Conservation (phyloP, 1,140 invertebrate genomes). For the Himalopsyche phryganea region DNA sequence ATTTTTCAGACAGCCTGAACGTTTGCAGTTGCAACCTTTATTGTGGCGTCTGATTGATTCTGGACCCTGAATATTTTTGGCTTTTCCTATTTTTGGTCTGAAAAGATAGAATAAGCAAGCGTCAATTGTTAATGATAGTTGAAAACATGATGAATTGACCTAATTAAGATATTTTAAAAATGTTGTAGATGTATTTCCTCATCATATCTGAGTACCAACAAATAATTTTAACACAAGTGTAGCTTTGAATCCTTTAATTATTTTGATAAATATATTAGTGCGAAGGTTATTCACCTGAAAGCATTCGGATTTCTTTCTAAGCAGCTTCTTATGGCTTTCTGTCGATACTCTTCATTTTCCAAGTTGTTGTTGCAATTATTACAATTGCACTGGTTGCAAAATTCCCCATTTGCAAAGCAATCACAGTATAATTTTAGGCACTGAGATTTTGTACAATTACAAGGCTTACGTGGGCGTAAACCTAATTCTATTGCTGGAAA, state of each 20-base stretch:
- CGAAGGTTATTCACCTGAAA: constrained; percentile 28
- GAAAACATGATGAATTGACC: too few relatives aligned
- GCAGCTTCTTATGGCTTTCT: constrained; percentile 88
- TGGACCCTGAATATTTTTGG: constrained; percentile 61
- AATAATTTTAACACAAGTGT: too few relatives aligned
- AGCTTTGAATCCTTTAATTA: too few relatives aligned
- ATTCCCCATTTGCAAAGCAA: constrained; percentile 99
- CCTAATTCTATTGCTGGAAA: constrained; percentile 35
- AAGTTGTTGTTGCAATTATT: constrained; percentile 97
- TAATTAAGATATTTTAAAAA: too few relatives aligned
- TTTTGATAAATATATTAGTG: too few relatives aligned
- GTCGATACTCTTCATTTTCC: constrained; percentile 91
- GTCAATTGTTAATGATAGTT: too few relatives aligned
- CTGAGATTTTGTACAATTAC: constrained; percentile 98
- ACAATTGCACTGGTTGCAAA: constrained; percentile 98
- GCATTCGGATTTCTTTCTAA: constrained; percentile 85
- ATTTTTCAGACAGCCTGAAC: constrained; percentile 98
- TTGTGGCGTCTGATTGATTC: constrained; percentile 76
- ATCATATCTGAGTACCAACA: too few relatives aligned
- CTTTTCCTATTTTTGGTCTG: constrained; percentile 96
- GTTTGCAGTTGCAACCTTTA: constrained; percentile 98
- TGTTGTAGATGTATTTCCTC: too few relatives aligned
- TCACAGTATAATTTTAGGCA: constrained; percentile 99
- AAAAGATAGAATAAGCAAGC: too few relatives aligned
- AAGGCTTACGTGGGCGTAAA: constrained; percentile 78